These are phyloP conservation scores for Dexiosoma caninum DNA, from an alignment of 2,888 invertebrate genomes.

Conservation along the genomic window DNA sequence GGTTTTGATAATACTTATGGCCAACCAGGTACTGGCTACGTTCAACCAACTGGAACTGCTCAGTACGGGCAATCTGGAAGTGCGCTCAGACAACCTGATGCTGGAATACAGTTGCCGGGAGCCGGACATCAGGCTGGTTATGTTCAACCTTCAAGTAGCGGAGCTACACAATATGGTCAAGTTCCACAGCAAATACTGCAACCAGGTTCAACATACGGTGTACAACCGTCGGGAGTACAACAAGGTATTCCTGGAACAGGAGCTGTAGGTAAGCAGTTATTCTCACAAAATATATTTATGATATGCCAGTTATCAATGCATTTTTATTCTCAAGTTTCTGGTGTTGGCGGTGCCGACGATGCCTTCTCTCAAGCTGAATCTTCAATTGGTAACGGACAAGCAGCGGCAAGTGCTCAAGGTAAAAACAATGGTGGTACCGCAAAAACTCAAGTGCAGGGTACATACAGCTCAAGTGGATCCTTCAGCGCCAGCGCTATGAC, in stretches of 20 bases:
- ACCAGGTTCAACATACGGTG: conserved; percentile 28
- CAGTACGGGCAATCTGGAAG: conserved; percentile 35
- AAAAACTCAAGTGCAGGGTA: conserved; percentile 89
- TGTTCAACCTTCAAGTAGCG: conserved; percentile 28
- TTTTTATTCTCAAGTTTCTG: conserved; percentile 41
- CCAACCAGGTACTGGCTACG: conserved; percentile 42
- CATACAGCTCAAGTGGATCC: conserved; percentile 86
- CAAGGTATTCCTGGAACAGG: conserved; percentile 30
- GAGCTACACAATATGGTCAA: conserved; percentile 46
- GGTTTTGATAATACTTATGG: conserved; percentile 24
- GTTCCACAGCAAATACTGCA: conserved; percentile 55
- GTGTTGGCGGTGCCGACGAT: conserved; percentile 79
- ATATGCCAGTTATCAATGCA: background rate
- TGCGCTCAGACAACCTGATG: conserved; percentile 16
- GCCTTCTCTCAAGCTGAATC: conserved; percentile 85
- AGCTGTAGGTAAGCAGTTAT: conserved; percentile 37
- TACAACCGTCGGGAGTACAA: conserved; percentile 37
- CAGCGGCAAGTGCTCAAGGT: conserved; percentile 87
- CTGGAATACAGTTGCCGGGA: background rate
- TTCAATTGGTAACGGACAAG: conserved; percentile 82
- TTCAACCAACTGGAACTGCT: conserved; percentile 12
- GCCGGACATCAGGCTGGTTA: conserved; percentile 19
- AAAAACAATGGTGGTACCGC: conserved; percentile 86
- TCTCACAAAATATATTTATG: background rate
- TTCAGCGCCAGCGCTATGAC: conserved; percentile 91